Evolutionary conservation across 2,888 invertebrate species (phyloP).

Genomic region (Drosophila atripex): DNA sequence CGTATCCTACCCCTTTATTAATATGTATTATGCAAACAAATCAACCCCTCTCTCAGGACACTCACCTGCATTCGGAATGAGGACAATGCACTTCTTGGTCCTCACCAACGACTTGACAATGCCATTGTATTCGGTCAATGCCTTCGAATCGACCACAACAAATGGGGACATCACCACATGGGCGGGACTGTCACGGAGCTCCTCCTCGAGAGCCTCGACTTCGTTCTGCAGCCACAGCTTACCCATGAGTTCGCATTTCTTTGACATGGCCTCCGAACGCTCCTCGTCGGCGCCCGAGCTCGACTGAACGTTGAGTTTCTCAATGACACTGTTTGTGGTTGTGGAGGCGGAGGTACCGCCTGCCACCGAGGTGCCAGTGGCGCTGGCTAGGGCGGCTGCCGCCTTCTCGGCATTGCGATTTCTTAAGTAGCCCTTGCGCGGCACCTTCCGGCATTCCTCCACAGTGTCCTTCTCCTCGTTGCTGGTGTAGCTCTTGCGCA

Average conservation of each 20-base stretch:
- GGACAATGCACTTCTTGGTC: conserved; percentile 92
- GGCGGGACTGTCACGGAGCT: conserved; percentile 83
- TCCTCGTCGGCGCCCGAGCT: conserved; percentile 83
- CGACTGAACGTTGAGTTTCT: conserved; percentile 80
- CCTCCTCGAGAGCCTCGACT: conserved; percentile 92
- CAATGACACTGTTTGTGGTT: conserved; percentile 80
- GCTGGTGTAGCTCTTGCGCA: conserved; percentile 83
- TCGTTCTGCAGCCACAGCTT: conserved; percentile 95
- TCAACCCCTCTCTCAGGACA: conserved; percentile 32
- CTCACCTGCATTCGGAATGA: conserved; percentile 94
- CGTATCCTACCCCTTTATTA: not conserved
- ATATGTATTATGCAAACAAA: conserved; percentile 1
- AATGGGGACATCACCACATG: conserved; percentile 89
- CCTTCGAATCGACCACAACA: conserved; percentile 93
- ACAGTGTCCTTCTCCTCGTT: conserved; percentile 84
- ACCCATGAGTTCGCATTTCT: conserved; percentile 88
- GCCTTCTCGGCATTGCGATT: conserved; percentile 82
- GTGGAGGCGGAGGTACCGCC: conserved; percentile 80
- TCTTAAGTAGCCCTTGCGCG: conserved; percentile 83
- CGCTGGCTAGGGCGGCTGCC: conserved; percentile 63
- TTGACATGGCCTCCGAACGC: conserved; percentile 82
- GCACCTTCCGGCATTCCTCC: conserved; percentile 82
- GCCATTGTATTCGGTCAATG: conserved; percentile 90
- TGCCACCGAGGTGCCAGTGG: conserved; percentile 69
- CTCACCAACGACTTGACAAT: conserved; percentile 92